Base-by-base conservation (phyloP, 1,140 invertebrate species). In the Eulimnadia texana region DNA sequence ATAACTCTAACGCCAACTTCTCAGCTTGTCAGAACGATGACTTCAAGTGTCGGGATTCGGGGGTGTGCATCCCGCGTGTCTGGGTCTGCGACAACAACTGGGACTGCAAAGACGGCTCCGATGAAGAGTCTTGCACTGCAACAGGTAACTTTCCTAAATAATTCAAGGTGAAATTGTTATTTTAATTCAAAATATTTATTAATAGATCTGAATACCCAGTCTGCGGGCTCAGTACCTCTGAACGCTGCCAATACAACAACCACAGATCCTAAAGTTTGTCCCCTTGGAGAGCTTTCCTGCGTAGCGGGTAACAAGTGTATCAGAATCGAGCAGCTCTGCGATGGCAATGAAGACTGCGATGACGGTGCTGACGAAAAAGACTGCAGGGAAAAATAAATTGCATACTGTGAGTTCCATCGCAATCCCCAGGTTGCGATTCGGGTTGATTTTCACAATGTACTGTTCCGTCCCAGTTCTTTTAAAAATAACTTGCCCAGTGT, bases 31-130 rank as follows among this genome's bases (percentile, higher is more conserved):
- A 63, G 25, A 51, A 20, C 25, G 62, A 63, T 20, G 62, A 63
- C 52, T 53, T 63, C 23, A 63, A 63, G 47, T 63, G 62, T 57
- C 25, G 27, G 6, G 42, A 51, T 19, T 59, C 49, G 10, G 73
- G 74, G 64, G 65, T 68, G 47, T 79, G 77, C 63, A 76, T 79
- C 61, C 73, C 76, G 0, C 69, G 73, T 58, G 73, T 73, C 62
- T 79, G 76, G 69, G 55, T 57, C 19, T 82, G 81, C 68, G 80
- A 83, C 67, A 72, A 72, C 2, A 73, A 75, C 62, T 72, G 76
- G 62, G 79, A 82, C 67, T 81, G 79, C 67, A 72, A 71, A 0
- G 80, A 82, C 69, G 76, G 76, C 1, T 75, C 74, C 6, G 79
- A 81, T 67, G 79, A 80, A 64, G 49, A 59, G 33, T 58, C 66